Percentiles rank a stretch among this genome's conserved stretches.
Conservation (phyloP, 2,113 vertebrate species). For the Phocoena phocoena region DNA sequence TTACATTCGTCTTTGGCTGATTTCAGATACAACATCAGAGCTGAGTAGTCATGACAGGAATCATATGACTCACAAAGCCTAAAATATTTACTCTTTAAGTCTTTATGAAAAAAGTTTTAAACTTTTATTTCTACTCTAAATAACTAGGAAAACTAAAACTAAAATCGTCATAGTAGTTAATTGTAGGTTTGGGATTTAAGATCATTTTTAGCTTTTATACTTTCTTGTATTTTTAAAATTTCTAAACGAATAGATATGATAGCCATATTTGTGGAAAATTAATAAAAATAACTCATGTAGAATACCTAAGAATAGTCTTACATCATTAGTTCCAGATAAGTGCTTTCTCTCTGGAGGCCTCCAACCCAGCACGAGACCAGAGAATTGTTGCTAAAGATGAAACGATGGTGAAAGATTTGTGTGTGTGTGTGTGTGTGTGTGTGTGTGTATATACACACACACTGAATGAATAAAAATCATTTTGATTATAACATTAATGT, state of each 20-base stretch:
- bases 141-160: not conserved
- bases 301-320: conserved; percentile 14
- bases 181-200: not conserved
- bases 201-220: not conserved
- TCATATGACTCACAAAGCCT: not conserved
- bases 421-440: not conserved
- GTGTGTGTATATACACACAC: not conserved
- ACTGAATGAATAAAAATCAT: not conserved
- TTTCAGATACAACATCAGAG: not conserved
- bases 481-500: not conserved
- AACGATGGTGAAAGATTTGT: not conserved
- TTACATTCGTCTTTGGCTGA: not conserved
- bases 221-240: not conserved
- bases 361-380: not conserved
- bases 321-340: not conserved
- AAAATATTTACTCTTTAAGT: not conserved
- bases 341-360: not conserved
- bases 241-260: not conserved
- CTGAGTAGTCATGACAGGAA: not conserved
- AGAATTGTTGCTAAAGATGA: not conserved
- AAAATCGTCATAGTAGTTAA: not conserved
- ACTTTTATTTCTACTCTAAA: not conserved
- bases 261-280: not conserved
- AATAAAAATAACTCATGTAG: not conserved
- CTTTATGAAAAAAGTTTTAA: not conserved